Conservation (phyloP, 1,140 invertebrate species). For the Coelopa frigida region DNA sequence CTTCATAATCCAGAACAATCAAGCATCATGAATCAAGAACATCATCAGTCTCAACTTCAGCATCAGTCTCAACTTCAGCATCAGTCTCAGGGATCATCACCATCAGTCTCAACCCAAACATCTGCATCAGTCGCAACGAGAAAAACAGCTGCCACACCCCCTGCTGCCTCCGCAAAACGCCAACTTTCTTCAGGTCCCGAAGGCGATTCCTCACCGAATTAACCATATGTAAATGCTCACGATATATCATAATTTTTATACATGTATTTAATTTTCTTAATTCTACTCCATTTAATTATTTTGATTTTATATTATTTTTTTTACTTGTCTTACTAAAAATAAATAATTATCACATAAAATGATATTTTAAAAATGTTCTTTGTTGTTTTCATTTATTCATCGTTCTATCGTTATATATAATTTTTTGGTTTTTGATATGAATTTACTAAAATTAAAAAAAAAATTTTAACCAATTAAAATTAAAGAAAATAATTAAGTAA, state of each 20-base stretch:
- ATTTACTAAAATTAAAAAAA: no score
- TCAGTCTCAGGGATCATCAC: slow-evolving; percentile 8
- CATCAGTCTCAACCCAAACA: slow-evolving; percentile 22
- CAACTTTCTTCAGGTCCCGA: slow-evolving; percentile 35
- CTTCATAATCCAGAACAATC: slow-evolving; percentile 14
- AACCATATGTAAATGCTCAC: slow-evolving; percentile 26
- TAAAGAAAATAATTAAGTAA: no score
- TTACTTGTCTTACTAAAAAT: slow-evolving; percentile 8
- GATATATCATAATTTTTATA: no score
- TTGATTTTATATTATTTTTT: slow-evolving; percentile 2
- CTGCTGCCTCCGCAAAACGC: slow-evolving; percentile 38
- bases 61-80: slow-evolving; percentile 9
- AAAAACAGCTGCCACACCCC: slow-evolving; percentile 18
- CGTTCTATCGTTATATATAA: no score
- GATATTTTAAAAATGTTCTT: no score
- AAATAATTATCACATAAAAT: no score
- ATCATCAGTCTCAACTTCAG: slow-evolving; percentile 8
- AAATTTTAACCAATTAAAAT: no score
- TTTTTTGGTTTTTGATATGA: no score
- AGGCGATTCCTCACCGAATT: no score
- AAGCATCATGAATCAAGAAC: slow-evolving; percentile 3
- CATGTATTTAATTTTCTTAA: no score
- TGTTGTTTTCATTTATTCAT: no score
- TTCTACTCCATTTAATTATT: no score
- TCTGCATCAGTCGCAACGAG: slow-evolving; percentile 11